Base-by-base conservation (phyloP, 2,888 invertebrate genomes). In the Hemithea aestivaria region DNA sequence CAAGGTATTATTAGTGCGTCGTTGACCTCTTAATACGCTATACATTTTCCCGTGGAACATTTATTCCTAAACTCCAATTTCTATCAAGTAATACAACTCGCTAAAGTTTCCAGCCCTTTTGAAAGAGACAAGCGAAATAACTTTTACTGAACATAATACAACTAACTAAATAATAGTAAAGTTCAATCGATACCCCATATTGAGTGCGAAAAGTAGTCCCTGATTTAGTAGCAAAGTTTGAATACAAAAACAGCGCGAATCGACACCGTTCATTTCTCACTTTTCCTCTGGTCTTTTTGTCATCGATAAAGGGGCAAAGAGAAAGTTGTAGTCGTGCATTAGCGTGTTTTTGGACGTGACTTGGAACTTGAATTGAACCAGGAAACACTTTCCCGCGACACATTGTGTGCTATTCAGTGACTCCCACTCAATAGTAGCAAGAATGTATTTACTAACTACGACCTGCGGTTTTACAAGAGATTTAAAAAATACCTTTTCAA, bases 221-320 rank as follows among this genome's bases (percentile, higher is more conserved):
- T 76, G 74, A 75, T 76, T 73, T 72, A 75, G 58, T 62, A 54
- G 51, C 51, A 48, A 73, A 75, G 70, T 74, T 78, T 53, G 61
- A 66, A 69, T 66, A 71, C 62, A 73, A 69, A 74, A 68, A 73
- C 62, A 66, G 62, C 56, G 48, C 58, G 61, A 54, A 55, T 64
- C 63, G 55, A 65, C 62, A 63, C 66, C 64, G 72, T 73, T 75
- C 76, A 70, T 72, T 75, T 70, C 61, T 56, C 63, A 64, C 56
- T 67, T 66, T 48, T 52, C 47, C 49, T 43, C 54, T 56, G 45
- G 55, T 57, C 53, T 68, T 75, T 71, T 66, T 64, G 61, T 58
- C 63, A 68, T 68, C 67, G 60, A 67, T 69, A 70, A 66, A 62
- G 33, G 54, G 59, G 53, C 56, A 52, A 46, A 55, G 54, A 59